Evolutionary conservation across 2,797 vertebrate genomes (phyloP).

Genomic region (Coregonus ussuriensis): DNA sequence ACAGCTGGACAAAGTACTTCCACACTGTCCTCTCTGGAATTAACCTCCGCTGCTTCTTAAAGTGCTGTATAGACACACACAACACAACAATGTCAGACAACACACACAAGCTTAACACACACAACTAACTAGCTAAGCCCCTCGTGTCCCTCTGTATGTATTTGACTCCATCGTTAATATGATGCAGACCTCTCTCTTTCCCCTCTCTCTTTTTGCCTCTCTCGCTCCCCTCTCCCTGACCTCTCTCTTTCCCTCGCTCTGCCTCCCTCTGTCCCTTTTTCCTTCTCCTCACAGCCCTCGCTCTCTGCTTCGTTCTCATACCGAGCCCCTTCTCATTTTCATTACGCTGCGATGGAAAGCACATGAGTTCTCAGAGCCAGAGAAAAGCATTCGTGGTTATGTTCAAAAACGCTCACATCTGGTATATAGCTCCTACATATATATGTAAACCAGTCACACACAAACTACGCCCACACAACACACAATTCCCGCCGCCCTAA

Average conservation of each 20-base stretch:
- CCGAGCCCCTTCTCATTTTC: constrained; percentile 56
- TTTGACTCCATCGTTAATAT: constrained; percentile 65
- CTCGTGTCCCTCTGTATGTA: constrained; percentile 31
- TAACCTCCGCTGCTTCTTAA: constrained; percentile 95
- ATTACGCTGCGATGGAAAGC: constrained; percentile 70
- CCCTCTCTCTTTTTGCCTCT: constrained; percentile 35
- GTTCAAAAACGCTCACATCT: constrained; percentile 65
- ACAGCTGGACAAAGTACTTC: constrained; percentile 99
- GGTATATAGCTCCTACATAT: constrained; percentile 56
- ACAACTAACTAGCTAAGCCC: constrained; percentile 23
- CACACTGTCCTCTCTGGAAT: constrained; percentile 98
- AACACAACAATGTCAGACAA: constrained; percentile 9
- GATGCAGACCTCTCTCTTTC: constrained; percentile 63
- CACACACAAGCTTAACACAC: constrained; percentile 16
- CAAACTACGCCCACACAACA: too few species aligned
- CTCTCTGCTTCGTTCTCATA: constrained; percentile 24
- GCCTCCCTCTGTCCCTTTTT: constrained; percentile 10
- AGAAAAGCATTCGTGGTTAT: constrained; percentile 56
- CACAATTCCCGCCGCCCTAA: too few species aligned
- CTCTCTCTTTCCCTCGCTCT: background rate
- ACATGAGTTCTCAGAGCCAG: constrained; percentile 62
- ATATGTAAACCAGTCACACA: background rate
- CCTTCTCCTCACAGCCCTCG: background rate
- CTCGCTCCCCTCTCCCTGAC: background rate
- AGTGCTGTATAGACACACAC: constrained; percentile 80